Base-by-base conservation (phyloP, 2,113 vertebrate genomes). In the Chamaetylas fuelleborni region DNA sequence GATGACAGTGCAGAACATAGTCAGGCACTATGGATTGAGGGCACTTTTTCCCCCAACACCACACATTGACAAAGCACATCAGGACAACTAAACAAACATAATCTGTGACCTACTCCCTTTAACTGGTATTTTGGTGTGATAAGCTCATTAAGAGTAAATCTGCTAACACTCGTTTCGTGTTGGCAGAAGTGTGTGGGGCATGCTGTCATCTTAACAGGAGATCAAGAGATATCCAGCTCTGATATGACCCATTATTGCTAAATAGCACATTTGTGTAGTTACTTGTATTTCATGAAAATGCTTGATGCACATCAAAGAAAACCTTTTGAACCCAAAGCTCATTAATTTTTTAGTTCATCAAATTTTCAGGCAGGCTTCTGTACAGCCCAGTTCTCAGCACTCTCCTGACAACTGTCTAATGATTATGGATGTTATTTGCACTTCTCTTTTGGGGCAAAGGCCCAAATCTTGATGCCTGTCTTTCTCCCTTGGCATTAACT, bases 141-240 rank as follows among this genome's bases (percentile, higher is more conserved):
- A 80, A 97, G 88, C 96, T 98, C 96, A 96, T 98, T 98, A 98
- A 78, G 84, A 88, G 61, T 79, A 96, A 97, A 96, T 96, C 84
- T 96, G 87, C 97, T 95, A 97, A 86, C 67, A 67, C 89, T 92
- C 56, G 60, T 94, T 91, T 90, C n/a, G 20, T 89, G 50, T 93
- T 95, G 92, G 86, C 95, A 97, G 95, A 92, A 86, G 62, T 87
- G 57, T 31, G 1, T 61, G 91, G 76, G 71, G 67, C 81, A 77
- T 72, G 92, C 92, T 97, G 96, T 84, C 92, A 92, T 91, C 94
- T 95, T 96, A 95, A 89, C 72, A 95, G 96, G 94, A 90, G 93
- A 97, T 95, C 74, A 69, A 94, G 92, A 96, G 56, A 96, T 96
- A 86, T 38, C 43, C 91, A 85, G 69, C 61, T 92, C 42, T 67